A percentile compares a stretch with the other conserved stretches of the same genome.
Conservation (phyloP, 2,888 invertebrate species). For the Parapristionchus giblindavisi region DNA sequence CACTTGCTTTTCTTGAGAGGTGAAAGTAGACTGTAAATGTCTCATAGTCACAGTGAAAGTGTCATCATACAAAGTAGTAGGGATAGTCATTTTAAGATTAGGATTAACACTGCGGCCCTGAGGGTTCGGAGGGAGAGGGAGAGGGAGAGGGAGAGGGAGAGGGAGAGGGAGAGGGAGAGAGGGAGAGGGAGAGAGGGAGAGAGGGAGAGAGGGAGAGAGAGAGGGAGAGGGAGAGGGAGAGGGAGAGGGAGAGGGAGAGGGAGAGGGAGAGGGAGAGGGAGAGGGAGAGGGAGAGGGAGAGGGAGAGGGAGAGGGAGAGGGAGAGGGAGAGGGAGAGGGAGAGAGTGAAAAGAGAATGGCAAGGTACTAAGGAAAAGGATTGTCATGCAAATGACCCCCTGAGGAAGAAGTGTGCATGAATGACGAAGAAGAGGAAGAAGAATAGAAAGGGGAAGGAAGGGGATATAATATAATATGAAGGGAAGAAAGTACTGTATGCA, state of each 20-base stretch:
- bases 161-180: constrained; percentile 20
- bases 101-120: constrained; percentile 30
- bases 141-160: constrained; percentile 15
- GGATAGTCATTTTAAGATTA: constrained; percentile 41
- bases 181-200: constrained; percentile 1
- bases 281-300: not conserved
- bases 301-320: not conserved
- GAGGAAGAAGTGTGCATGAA: not conserved
- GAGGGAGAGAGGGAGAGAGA: not conserved
- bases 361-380: not conserved
- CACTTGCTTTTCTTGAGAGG: not conserved
- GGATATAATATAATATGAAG: not conserved
- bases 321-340: not conserved
- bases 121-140: constrained; percentile 20
- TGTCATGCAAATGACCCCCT: not conserved
- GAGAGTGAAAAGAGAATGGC: not conserved
- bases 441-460: not conserved
- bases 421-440: not conserved
- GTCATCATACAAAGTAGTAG: not conserved
- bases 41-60: not conserved
- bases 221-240: not conserved
- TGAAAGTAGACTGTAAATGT: constrained; percentile 20
- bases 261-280: not conserved
- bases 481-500: too few species aligned
- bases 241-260: not conserved